These are phyloP conservation scores for Paradisaea rubra DNA, from an alignment of 2,113 vertebrate genomes.

Conservation along the genomic window DNA sequence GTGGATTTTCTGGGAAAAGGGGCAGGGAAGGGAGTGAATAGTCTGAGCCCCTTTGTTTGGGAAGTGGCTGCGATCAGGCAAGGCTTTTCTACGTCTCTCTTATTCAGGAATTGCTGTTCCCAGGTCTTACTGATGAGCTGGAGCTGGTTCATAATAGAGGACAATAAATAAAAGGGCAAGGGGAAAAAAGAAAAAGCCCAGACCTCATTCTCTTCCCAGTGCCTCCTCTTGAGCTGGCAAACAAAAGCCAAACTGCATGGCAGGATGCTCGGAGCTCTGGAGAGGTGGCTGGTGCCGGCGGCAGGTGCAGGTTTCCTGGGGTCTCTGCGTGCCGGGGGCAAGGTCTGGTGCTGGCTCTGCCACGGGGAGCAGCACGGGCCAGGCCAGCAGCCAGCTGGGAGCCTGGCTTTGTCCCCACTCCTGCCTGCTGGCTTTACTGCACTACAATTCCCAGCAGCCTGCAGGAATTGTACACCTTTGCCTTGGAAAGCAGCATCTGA, in stretches of 20 bases:
- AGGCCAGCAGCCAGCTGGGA: background rate
- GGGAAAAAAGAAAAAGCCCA: background rate
- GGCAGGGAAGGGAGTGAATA: background rate
- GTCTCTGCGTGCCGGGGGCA: accelerated
- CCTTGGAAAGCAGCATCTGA: background rate
- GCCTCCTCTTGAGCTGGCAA: background rate
- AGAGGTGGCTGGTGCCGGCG: background rate
- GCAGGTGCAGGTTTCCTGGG: background rate
- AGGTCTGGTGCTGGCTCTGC: background rate
- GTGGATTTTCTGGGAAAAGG: background rate
- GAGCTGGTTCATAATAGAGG: background rate
- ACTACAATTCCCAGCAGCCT: conserved; percentile 36
- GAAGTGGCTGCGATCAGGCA: background rate
- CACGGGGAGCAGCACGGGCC: accelerated
- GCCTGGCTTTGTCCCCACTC: background rate
- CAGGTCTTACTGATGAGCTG: background rate
- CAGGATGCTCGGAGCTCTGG: background rate
- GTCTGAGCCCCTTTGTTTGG: background rate
- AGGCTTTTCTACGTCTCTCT: background rate
- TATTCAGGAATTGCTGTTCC: background rate
- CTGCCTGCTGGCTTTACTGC: background rate
- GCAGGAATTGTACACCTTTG: background rate
- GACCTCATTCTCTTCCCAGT: background rate
- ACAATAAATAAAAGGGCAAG: background rate
- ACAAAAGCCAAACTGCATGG: background rate